Evolutionary conservation across 1,140 invertebrate genomes (phyloP).

Genomic region (Leptinotarsa defecta): DNA sequence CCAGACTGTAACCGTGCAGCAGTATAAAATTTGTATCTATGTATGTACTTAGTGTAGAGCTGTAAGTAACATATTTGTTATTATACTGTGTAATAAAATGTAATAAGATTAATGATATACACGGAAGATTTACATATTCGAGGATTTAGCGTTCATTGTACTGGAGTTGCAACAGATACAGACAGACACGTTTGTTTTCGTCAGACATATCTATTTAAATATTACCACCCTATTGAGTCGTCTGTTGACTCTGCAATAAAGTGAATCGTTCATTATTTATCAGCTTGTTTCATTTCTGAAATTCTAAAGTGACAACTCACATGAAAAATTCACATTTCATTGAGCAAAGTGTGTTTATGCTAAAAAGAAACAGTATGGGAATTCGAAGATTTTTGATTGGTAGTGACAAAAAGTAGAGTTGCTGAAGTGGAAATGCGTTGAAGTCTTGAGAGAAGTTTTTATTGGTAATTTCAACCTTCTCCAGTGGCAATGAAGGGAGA

Average conservation of each 20-base stretch:
- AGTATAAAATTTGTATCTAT: slow-evolving; percentile 57
- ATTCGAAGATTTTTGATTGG: no score
- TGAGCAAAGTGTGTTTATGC: neutral
- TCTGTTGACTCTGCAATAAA: slow-evolving; percentile 57
- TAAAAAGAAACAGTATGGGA: no score
- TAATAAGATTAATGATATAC: slow-evolving; percentile 15
- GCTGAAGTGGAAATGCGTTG: no score
- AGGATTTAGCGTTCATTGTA: slow-evolving; percentile 42
- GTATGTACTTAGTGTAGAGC: slow-evolving; percentile 55
- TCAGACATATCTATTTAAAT: slow-evolving; percentile 44
- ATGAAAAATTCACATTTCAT: neutral
- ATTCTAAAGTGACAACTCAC: neutral
- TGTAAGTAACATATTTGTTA: slow-evolving; percentile 53
- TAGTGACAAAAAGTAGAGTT: no score
- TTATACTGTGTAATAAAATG: slow-evolving; percentile 46
- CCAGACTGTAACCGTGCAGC: slow-evolving; percentile 36
- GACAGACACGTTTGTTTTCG: slow-evolving; percentile 31
- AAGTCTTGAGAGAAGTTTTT: no score
- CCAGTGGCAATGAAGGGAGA: no score
- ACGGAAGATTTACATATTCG: slow-evolving; percentile 35
- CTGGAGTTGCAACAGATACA: slow-evolving; percentile 32
- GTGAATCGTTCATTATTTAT: slow-evolving; percentile 56
- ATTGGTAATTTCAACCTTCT: no score
- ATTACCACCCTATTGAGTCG: slow-evolving; percentile 38
- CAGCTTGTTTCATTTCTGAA: slow-evolving; percentile 2